Base-by-base conservation (phyloP, 1,140 invertebrate genomes). In the Leptinotarsa texana region DNA sequence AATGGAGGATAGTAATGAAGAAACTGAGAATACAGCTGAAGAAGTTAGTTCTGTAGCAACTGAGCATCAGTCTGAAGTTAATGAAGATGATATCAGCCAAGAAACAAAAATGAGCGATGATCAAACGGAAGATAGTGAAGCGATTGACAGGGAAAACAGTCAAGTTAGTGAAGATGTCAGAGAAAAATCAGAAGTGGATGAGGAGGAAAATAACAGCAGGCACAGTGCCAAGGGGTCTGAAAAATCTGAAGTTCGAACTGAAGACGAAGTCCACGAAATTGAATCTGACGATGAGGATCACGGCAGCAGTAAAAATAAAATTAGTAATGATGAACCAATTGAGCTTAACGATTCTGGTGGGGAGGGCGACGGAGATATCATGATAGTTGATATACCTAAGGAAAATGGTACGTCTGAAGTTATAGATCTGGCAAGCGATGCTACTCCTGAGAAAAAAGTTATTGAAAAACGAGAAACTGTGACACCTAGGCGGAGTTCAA, bases 341-440 rank as follows among this genome's bases (percentile, higher is more conserved):
- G 85, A 86, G 48, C 81, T 86, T 11, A 84, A 86, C 76, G 82
- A 85, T 75, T 86, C 85, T 51, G 83, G 82, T 48, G 84, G 83
- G 73, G 76, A 78, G 71, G 76, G 90, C 80, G 86, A 90, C 77
- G 89, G 89, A 71, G 89, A 91, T 79, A 87, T 89, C 61, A 87
- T 88, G 21, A 89, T 91, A 77, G 70, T 81, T 21, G 79, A 81
- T 68, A 71, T 67, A 3, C 74, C 82, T 21, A 80, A 80, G 76
- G 71, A 80, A 11, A 87, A 87, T 67, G 82, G 82, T 18, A 79
- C 78, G 1, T 63, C 79, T 8, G 78, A 80, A 76, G 78, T 83
- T n/a, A 82, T 83, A 24, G 77, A 81, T 65, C 74, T 81, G 51
- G 78, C 78, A 22, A 65, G 74, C 13, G 51, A 57, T 3, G 51